These are phyloP conservation scores for Anas platyrhynchos DNA, from an alignment of 2,113 vertebrate genomes.

Conservation along the genomic window DNA sequence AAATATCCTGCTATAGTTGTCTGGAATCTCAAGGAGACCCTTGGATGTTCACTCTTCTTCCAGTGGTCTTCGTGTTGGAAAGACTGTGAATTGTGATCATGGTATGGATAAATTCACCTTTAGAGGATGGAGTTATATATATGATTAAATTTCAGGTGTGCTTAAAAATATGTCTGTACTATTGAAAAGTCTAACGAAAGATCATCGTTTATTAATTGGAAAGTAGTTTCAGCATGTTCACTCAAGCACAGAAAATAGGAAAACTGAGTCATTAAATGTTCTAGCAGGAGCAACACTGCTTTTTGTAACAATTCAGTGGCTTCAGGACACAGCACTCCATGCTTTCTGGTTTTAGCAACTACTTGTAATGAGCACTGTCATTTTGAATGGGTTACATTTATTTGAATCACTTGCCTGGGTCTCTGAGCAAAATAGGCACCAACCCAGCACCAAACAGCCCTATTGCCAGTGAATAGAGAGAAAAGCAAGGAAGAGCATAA, in stretches of 20 bases:
- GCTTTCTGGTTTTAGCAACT: neutral
- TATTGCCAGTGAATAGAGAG: neutral
- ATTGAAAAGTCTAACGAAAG: conserved; percentile 24
- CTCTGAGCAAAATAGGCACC: neutral
- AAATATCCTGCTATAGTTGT: neutral
- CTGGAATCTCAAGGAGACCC: neutral
- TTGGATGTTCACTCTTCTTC: neutral
- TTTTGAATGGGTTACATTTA: neutral
- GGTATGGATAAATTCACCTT: neutral
- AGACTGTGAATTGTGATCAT: neutral
- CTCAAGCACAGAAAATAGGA: neutral
- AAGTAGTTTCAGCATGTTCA: neutral
- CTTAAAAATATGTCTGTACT: neutral
- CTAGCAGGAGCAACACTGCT: neutral
- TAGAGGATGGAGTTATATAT: conserved; percentile 10
- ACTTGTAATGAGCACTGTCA: neutral
- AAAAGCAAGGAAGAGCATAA: neutral
- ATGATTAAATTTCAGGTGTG: conserved; percentile 10
- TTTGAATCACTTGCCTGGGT: neutral
- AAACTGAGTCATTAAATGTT: neutral
- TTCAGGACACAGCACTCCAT: neutral
- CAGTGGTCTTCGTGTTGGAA: neutral
- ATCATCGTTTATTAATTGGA: conserved; percentile 31
- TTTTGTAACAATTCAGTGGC: fast-evolving
- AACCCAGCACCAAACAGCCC: neutral